A percentile compares a stretch with the other conserved stretches of the same genome.
Evolutionary conservation across 2,888 invertebrate genomes (phyloP).

Genomic region (Drosophila greeni): DNA sequence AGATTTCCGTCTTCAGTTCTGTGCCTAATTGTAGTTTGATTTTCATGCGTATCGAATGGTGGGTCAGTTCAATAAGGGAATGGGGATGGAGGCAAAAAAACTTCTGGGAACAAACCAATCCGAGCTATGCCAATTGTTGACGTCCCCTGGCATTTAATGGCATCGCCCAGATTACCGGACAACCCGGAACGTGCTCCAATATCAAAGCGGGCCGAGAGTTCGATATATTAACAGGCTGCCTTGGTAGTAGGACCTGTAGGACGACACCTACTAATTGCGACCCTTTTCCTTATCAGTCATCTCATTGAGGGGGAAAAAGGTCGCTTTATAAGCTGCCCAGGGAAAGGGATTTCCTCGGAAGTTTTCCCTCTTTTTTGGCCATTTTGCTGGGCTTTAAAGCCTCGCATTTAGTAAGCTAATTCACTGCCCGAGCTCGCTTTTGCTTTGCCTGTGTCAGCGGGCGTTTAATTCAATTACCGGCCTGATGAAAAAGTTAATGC

Average conservation of each 20-base stretch:
- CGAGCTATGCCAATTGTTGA: slow-evolving; percentile 48
- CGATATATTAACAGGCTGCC: slow-evolving; percentile 43
- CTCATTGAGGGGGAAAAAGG: slow-evolving; percentile 15
- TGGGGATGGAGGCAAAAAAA: slow-evolving; percentile 40
- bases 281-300: slow-evolving; percentile 58
- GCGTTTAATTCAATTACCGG: slow-evolving; percentile 59
- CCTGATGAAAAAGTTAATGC: slow-evolving; percentile 20
- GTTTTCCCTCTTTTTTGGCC: not conserved
- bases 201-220: slow-evolving; percentile 41
- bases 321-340: slow-evolving; percentile 22
- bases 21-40: slow-evolving; percentile 72
- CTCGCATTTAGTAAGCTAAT: slow-evolving; percentile 40
- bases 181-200: slow-evolving; percentile 60
- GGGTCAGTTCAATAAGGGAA: not conserved
- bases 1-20: slow-evolving; percentile 40
- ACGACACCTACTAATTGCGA: slow-evolving; percentile 64
- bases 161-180: slow-evolving; percentile 37
- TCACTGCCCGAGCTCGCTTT: slow-evolving; percentile 35
- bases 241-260: slow-evolving; percentile 20
- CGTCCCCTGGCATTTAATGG: slow-evolving; percentile 60
- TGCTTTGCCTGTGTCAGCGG: slow-evolving; percentile 26
- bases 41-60: slow-evolving; percentile 69
- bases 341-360: slow-evolving; percentile 18
- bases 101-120: slow-evolving; percentile 36
- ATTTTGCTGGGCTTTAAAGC: slow-evolving; percentile 34